Base-by-base conservation (phyloP, 2,113 vertebrate genomes). In the Pollimyrus isidori region DNA sequence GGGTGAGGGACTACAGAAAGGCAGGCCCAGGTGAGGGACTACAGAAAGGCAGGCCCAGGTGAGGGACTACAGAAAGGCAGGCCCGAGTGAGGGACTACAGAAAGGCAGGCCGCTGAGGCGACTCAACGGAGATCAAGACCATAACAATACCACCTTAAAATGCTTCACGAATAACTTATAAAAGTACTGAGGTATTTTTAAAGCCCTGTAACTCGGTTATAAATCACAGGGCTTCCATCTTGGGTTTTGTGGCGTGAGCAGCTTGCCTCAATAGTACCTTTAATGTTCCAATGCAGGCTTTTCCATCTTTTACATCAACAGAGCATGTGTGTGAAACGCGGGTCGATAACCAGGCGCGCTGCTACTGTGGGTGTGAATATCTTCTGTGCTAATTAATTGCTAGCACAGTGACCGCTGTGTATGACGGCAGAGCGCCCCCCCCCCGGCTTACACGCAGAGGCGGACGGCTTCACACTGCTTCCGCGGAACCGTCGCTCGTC, bases 401-500 rank as follows among this genome's bases (percentile, higher is more conserved):
- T 82, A 39, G 35, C 42, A 45, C 35, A 82, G 7, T 21, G 15
- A 82, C 7, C 6, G 1, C 21, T 10, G 13, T 23, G 45, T 48
- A 1, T 46, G 42, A 48, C 2, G 21, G 80, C 7, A 48, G 80
- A 83, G 42, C 4, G 19, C 45, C 82, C 82, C 80, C 39, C 0
- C 9, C 62, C 62, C 1, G 42, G 50, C 15, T 95, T 96, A 99
- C 98, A 96, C 93, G 52, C 92, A 94, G 17, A 97, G 39, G 88
- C 94, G 92, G 89, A 98, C 95, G 0, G 94, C 89, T 82, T 96
- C 95, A 0, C 87, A 95, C 92, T 96, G 97, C 90, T 97, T 98
- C 90, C 94, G 95, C 4, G 62, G 23, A 26, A 99, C 94, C 49
- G 84, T 93, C 0, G 94, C 95, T 92, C 98, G 95, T 91, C 98